These are phyloP conservation scores for Helicoverpa assulta DNA, from an alignment of 2,888 invertebrate genomes.

Conservation along the genomic window DNA sequence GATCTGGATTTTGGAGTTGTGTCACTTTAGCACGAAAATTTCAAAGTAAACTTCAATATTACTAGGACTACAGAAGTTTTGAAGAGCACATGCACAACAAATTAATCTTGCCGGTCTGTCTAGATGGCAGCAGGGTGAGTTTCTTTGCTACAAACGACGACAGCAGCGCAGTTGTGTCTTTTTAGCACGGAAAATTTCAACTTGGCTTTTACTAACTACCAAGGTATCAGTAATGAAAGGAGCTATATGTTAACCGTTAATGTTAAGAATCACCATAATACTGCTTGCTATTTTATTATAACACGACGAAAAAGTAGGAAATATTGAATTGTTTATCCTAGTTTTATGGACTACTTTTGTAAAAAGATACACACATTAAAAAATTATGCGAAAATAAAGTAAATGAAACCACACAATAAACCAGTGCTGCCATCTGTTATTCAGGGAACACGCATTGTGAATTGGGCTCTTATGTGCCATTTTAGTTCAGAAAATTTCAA, in stretches of 20 bases:
- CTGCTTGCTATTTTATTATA: too few relatives aligned
- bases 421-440: conserved; percentile 43
- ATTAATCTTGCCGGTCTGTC: not conserved
- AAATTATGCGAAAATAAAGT: too few relatives aligned
- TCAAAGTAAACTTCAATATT: conserved; percentile 50
- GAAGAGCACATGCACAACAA: not conserved
- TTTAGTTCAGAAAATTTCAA: conserved; percentile 64
- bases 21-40: conserved; percentile 43
- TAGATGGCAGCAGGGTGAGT: not conserved
- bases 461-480: conserved; percentile 42
- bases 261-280: too few relatives aligned
- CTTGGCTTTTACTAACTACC: conserved; percentile 33
- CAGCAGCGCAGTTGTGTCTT: conserved; percentile 28
- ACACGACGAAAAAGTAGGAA: too few relatives aligned
- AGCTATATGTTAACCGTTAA: not conserved
- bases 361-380: too few relatives aligned
- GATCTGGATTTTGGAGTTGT: conserved; percentile 19
- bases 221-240: conserved; percentile 26
- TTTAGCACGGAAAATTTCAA: conserved; percentile 53
- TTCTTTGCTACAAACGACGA: not conserved
- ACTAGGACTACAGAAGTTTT: conserved; percentile 28
- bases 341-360: too few relatives aligned
- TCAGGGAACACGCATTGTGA: not conserved
- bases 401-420: not conserved
- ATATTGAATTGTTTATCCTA: too few relatives aligned